These are phyloP conservation scores for Epiblema foenella DNA, from an alignment of 2,888 invertebrate species.

Conservation along the genomic window DNA sequence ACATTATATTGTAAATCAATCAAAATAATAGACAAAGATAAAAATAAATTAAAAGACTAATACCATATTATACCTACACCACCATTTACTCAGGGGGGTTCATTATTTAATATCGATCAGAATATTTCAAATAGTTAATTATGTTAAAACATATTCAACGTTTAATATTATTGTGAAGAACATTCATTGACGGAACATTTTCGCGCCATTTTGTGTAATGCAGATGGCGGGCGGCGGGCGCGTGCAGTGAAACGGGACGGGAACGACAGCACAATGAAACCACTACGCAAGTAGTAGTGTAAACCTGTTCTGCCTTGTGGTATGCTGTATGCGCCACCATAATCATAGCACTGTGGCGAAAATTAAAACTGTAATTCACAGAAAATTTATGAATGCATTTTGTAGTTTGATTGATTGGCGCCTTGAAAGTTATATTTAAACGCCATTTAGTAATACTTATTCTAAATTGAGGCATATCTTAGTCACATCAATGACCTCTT, in stretches of 20 bases:
- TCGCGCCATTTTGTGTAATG: slow-evolving; percentile 64
- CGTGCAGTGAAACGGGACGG: slow-evolving; percentile 57
- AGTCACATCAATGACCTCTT: slow-evolving; percentile 13
- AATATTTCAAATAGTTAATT: neutral
- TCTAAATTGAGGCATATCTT: slow-evolving; percentile 17
- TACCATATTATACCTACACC: neutral
- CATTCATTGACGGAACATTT: slow-evolving; percentile 48
- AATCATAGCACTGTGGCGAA: slow-evolving; percentile 54
- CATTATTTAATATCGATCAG: neutral
- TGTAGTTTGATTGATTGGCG: neutral
- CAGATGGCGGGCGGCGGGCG: slow-evolving; percentile 37
- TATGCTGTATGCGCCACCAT: slow-evolving; percentile 76
- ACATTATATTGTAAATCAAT: neutral
- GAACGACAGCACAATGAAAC: slow-evolving; percentile 70
- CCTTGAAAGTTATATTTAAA: neutral
- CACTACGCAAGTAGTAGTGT: slow-evolving; percentile 70
- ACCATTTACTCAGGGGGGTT: neutral
- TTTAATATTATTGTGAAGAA: slow-evolving; percentile 26
- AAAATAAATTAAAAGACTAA: neutral
- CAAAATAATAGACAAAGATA: neutral
- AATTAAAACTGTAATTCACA: slow-evolving; percentile 55
- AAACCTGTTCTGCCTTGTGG: slow-evolving; percentile 79
- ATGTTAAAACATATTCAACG: slow-evolving; percentile 2
- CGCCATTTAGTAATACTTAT: neutral
- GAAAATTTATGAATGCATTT: slow-evolving; percentile 47